phyloP scores from a whole-genome alignment of 1,140 invertebrate species.

The Papilio helenus region DNA sequence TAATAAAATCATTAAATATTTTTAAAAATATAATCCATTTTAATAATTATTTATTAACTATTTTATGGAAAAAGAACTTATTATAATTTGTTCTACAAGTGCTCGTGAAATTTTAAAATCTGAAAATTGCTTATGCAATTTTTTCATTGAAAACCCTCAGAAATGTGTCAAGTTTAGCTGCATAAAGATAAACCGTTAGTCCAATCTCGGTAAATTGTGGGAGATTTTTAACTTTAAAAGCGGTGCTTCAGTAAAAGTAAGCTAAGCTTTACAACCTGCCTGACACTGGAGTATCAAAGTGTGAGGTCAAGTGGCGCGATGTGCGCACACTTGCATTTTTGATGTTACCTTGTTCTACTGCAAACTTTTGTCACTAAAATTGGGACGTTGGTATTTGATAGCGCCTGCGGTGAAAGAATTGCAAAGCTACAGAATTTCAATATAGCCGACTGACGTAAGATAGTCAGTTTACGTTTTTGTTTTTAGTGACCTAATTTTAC shows the following conservation, averaged over 20 bases:
- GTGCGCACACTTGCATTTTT: constrained; percentile 1
- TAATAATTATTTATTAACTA: background rate
- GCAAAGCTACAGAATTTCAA: background rate
- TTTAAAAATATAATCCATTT: background rate
- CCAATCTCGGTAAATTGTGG: background rate
- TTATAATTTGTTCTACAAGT: background rate
- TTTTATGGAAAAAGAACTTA: background rate
- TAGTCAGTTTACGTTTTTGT: background rate
- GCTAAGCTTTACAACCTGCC: constrained; percentile 8
- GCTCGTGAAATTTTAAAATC: background rate
- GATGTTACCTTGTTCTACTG: constrained; percentile 15
- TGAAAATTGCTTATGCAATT: constrained; percentile 2
- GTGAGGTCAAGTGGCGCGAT: constrained; percentile 5
- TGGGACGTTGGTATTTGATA: background rate
- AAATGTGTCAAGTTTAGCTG: constrained; percentile 21
- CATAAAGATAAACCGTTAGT: constrained; percentile 2
- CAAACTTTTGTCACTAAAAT: background rate
- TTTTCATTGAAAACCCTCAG: constrained; percentile 6
- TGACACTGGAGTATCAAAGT: background rate
- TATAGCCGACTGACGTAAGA: background rate
- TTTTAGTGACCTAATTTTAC: background rate
- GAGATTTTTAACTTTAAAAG: constrained; percentile 5
- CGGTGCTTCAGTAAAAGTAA: constrained; percentile 18
- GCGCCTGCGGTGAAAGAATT: background rate
- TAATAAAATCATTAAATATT: background rate